phyloP scores from a whole-genome alignment of 1,140 invertebrate genomes.

The Bombyx mori region ASM3026992v2 NC_085107.1:17147001-17147500 shows the following conservation, averaged over 20 bases:
- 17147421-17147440: conserved; percentile 17
- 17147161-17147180: conserved; percentile 51
- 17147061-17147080: neutral
- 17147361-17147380: conserved; percentile 51
- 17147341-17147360: conserved; percentile 34
- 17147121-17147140: conserved; percentile 5
- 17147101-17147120: neutral
- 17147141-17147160: neutral
- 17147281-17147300: conserved; percentile 45
- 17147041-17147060: neutral
- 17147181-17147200: conserved; percentile 49
- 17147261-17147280: conserved; percentile 41
- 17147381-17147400: conserved; percentile 52
- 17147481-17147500: conserved; percentile 4
- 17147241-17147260: conserved; percentile 32
- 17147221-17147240: conserved; percentile 47
- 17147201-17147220: conserved; percentile 41
- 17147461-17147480: conserved; percentile 57
- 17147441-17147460: conserved; percentile 42
- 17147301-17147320: conserved; percentile 32
- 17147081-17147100: conserved; percentile 2
- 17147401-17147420: conserved; percentile 34
- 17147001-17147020: no score
- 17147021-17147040: no score
- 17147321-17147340: conserved; percentile 32